Base-by-base conservation (phyloP, 2,888 invertebrate species). In the Scaptomyza cyrtandrae region DNA sequence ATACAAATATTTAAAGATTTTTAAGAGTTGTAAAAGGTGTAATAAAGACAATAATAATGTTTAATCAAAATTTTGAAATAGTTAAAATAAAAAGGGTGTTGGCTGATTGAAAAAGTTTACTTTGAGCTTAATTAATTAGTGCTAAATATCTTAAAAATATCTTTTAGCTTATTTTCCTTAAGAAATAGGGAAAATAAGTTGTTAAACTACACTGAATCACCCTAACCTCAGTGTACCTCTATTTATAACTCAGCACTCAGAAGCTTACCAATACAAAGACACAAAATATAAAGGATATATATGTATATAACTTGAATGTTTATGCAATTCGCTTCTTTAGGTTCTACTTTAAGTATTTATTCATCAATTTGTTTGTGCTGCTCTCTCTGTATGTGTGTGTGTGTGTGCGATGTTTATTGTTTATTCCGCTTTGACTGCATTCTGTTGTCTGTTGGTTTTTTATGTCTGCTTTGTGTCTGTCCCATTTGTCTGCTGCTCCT, bases 401-500 rank as follows among this genome's bases (percentile, higher is more conserved):
- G 14, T 39, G 35, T 35, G 41, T 41, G 52, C 52, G 63, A 60
- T 84, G 78, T 78, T 78, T 86, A 78, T 77, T 86, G 72, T 86
- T 82, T 84, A 75, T 80, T 82, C 66, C 59, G 62, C 76, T 80
- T 82, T 78, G 73, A 59, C 56, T 68, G 75, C 73, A 75, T 80
- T 82, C 72, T 78, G 61, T 39, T 54, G 45, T 67, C 54, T 44
- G 54, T 39, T 50, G 29, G 24, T 3, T 24, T 3, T 24, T 24
- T 1, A 19, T 19, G 19, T 55, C 29, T 27, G 63, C n/a, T 52
- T 41, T 56, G 49, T 35, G 46, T 16, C 44, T 52, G 61, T 58
- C 72, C 41, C 35, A 45, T 39, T 39, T 76, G 84, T 84, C 86
- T 63, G 74, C 70, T 90, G 90, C 88, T 90, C 91, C 90, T 91